Evolutionary conservation across 2,113 vertebrate species (phyloP).

Genomic region (Eubucco bourcierii): DNA sequence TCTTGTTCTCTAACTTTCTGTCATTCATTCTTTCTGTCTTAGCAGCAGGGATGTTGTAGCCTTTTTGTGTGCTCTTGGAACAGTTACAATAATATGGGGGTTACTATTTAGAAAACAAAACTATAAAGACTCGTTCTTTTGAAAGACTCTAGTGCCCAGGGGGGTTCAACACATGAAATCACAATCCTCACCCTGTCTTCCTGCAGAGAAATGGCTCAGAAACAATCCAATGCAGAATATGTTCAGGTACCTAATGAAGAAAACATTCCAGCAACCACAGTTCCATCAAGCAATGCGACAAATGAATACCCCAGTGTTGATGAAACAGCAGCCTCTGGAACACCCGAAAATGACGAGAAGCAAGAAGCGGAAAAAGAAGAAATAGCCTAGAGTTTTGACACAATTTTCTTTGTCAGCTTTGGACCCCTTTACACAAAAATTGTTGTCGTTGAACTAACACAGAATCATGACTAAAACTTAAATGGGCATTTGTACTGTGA

Average conservation of each 20-base stretch:
- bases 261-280: neutral
- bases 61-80: neutral
- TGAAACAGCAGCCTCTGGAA: neutral
- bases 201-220: conserved; percentile 70
- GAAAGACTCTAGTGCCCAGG: neutral
- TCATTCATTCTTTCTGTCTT: neutral
- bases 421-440: neutral
- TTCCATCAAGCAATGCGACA: conserved; percentile 1
- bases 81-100: neutral
- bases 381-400: neutral
- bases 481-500: neutral
- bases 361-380: conserved; percentile 21
- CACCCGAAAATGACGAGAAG: conserved; percentile 3
- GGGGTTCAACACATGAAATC: neutral
- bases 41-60: neutral
- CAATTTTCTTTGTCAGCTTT: neutral
- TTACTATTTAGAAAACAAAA: neutral
- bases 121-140: neutral
- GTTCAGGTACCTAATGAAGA: conserved; percentile 59
- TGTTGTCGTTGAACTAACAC: neutral
- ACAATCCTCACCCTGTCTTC: conserved; percentile 33
- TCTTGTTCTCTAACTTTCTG: neutral
- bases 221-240: conserved; percentile 12
- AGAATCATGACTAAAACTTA: neutral
- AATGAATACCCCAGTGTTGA: conserved; percentile 9